Percentiles rank a stretch among this genome's conserved stretches.
Evolutionary conservation across 2,888 invertebrate genomes (phyloP).

Genomic region (Hyposoter didymator): DNA sequence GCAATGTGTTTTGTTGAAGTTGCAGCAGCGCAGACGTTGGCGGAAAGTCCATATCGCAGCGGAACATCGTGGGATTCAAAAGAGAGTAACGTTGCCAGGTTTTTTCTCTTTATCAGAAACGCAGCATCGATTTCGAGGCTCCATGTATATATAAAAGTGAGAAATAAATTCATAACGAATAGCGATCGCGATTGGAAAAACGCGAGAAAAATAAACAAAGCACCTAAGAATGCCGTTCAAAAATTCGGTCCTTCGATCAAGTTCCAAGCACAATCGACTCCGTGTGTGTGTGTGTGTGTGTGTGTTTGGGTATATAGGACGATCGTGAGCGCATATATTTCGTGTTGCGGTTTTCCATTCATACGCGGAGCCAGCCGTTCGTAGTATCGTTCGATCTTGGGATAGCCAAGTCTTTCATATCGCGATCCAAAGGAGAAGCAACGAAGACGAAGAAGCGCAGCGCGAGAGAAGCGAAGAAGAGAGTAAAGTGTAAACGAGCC

Average conservation of each 20-base stretch:
- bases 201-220: not conserved
- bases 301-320: constrained; percentile 5
- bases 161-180: not conserved
- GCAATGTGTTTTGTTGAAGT: constrained; percentile 6
- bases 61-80: not conserved
- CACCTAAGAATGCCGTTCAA: not conserved
- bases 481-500: constrained; percentile 52
- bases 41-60: not conserved
- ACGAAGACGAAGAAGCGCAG: constrained; percentile 3
- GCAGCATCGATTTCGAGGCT: not conserved
- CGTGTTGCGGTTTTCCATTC: constrained; percentile 38
- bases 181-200: not conserved
- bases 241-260: not conserved
- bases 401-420: constrained; percentile 36
- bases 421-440: not conserved
- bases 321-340: constrained; percentile 22
- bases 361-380: constrained; percentile 32
- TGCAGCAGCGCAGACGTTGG: not conserved
- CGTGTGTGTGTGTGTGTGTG: not conserved
- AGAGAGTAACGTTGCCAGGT: not conserved
- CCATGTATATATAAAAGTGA: not conserved
- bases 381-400: constrained; percentile 47
- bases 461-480: constrained; percentile 32
- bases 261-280: not conserved
- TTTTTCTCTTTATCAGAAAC: not conserved